Percentiles rank a stretch among this genome's conserved stretches.
Evolutionary conservation across 2,797 vertebrate genomes (phyloP).

Genomic region (Morus bassanus): DNA sequence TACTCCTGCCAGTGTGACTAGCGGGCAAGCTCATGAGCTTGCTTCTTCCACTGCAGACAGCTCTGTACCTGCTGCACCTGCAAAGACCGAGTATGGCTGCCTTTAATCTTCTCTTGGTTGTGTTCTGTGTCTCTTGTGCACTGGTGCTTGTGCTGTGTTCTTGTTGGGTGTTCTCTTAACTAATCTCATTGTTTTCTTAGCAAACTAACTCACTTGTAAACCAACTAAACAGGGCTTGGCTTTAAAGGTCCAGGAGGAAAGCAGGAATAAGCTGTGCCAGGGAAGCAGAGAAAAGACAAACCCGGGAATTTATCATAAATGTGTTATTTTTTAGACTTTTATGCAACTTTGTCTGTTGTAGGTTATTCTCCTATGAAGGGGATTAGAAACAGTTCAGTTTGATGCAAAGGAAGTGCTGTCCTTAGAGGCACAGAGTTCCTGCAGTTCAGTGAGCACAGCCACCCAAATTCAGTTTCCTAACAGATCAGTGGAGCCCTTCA

Average conservation of each 20-base stretch:
- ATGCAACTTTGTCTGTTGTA: neutral
- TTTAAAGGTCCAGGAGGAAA: neutral
- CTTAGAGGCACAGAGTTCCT: neutral
- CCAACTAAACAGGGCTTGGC: neutral
- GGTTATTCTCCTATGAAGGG: accelerated
- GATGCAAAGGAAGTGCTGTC: neutral
- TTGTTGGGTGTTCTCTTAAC: slow-evolving; percentile 64
- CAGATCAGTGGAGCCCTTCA: neutral
- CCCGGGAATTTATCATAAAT: neutral
- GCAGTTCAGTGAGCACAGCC: neutral
- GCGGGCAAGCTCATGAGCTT: slow-evolving; percentile 77
- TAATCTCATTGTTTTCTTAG: slow-evolving; percentile 42
- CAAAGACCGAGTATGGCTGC: slow-evolving; percentile 95
- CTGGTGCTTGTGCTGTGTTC: slow-evolving; percentile 78
- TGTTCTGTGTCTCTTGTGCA: slow-evolving; percentile 69
- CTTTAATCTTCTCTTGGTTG: slow-evolving; percentile 81
- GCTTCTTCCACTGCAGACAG: slow-evolving; percentile 82
- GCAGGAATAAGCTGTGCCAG: neutral
- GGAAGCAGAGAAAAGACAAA: neutral
- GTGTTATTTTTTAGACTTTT: neutral
- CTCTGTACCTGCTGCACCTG: slow-evolving; percentile 80
- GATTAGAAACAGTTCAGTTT: neutral
- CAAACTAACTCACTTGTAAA: neutral
- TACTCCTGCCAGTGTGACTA: slow-evolving; percentile 73
- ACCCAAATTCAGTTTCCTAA: neutral